phyloP scores from a whole-genome alignment of 1,140 invertebrate species.

The Drosophila sp. region DNA sequence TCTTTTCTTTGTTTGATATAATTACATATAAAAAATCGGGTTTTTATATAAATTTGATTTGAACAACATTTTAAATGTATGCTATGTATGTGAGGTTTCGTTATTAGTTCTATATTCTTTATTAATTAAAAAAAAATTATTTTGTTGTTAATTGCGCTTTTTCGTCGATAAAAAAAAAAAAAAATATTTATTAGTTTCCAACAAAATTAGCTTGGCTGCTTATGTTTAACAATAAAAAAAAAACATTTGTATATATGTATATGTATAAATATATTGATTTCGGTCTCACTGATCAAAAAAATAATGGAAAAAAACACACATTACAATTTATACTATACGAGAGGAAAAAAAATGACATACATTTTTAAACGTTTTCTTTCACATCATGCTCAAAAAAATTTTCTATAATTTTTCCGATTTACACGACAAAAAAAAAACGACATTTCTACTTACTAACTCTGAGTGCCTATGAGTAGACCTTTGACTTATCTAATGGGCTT shows the following conservation, averaged over 20 bases:
- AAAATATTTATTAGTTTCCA: constrained; percentile 30
- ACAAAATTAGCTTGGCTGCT: constrained; percentile 79
- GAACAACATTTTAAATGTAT: constrained; percentile 78
- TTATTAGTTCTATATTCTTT: constrained; percentile 37
- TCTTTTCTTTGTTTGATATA: constrained; percentile 46
- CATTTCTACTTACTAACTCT: constrained; percentile 14
- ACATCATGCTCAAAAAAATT: constrained; percentile 67
- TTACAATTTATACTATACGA: constrained; percentile 20
- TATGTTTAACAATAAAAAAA: constrained; percentile 63
- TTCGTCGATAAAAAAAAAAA: constrained; percentile 27
- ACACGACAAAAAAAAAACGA: background rate
- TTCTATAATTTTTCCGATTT: background rate
- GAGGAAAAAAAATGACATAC: constrained; percentile 10
- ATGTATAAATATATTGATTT: constrained; percentile 6
- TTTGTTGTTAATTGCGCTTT: constrained; percentile 52
- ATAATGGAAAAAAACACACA: constrained; percentile 46
- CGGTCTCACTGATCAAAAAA: constrained; percentile 10
- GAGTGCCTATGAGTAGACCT: constrained; percentile 29
- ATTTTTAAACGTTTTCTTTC: constrained; percentile 28
- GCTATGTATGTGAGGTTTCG: constrained; percentile 57
- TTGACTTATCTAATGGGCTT: constrained; percentile 5
- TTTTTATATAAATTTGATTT: constrained; percentile 40
- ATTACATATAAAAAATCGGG: constrained; percentile 57
- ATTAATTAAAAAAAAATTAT: constrained; percentile 49
- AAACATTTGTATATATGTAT: constrained; percentile 9